Percentiles rank a stretch among this genome's conserved stretches.
Conservation (phyloP, 2,113 vertebrate species). For the Hylia prasina region DNA sequence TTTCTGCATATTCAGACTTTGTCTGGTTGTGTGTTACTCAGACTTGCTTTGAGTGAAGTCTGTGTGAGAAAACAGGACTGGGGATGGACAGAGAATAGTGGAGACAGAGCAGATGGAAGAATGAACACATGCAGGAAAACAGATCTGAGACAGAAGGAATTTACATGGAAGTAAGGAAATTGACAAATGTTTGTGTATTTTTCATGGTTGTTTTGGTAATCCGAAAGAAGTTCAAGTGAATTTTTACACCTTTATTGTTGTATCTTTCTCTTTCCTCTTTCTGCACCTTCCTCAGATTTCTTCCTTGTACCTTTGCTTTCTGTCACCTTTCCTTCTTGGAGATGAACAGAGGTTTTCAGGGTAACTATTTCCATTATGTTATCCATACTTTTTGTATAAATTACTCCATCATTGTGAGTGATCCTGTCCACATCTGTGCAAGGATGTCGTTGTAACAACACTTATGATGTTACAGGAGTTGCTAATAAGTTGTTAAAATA, state of each 20-base stretch:
- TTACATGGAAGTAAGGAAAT: neutral
- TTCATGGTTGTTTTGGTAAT: neutral
- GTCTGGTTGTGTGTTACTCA: neutral
- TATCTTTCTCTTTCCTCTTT: neutral
- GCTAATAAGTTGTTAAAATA: neutral
- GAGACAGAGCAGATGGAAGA: neutral
- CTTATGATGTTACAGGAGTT: neutral
- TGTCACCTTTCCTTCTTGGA: neutral
- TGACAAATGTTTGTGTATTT: neutral
- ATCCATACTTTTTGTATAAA: neutral
- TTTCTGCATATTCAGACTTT: neutral
- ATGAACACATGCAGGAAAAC: neutral
- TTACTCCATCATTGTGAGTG: accelerated
- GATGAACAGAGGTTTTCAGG: neutral
- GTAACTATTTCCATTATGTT: neutral
- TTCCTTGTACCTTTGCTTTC: neutral
- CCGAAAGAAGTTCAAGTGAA: neutral
- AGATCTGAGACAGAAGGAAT: neutral
- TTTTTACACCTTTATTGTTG: neutral
- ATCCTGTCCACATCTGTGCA: neutral
- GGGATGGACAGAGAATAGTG: neutral
- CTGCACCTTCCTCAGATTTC: neutral
- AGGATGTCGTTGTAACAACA: accelerated
- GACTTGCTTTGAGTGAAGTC: neutral
- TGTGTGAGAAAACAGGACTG: neutral